A percentile compares a stretch with the other conserved stretches of the same genome.
These are phyloP conservation scores for Phragmatobia fuliginosa DNA, from an alignment of 2,888 invertebrate genomes.

Conservation along the genomic window DNA sequence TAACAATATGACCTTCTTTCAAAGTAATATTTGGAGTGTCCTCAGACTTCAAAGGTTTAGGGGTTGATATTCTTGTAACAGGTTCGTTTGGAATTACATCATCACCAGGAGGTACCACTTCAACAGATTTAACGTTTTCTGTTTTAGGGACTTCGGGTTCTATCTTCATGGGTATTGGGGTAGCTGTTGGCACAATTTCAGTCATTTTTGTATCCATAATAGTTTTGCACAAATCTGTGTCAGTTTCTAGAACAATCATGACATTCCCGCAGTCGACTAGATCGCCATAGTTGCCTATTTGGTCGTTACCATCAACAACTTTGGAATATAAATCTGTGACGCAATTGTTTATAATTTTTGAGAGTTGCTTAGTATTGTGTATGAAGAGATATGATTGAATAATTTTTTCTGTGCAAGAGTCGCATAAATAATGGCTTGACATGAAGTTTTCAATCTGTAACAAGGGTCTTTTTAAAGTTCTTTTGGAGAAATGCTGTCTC, in stretches of 20 bases:
- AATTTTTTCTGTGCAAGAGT: constrained; percentile 60
- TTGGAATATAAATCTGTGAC: constrained; percentile 62
- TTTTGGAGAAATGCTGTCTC: neutral
- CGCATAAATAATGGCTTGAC: constrained; percentile 57
- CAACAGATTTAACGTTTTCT: neutral
- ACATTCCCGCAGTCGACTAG: constrained; percentile 47
- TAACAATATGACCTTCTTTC: constrained; percentile 58
- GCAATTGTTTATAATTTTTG: constrained; percentile 57
- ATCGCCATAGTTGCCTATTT: constrained; percentile 39
- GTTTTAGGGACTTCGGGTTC: constrained; percentile 5
- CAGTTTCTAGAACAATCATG: constrained; percentile 65
- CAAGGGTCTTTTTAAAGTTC: neutral
- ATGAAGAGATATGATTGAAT: constrained; percentile 66
- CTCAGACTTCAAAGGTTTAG: constrained; percentile 14
- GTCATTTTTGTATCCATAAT: constrained; percentile 51
- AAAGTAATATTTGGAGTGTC: constrained; percentile 49
- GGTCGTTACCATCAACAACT: constrained; percentile 55
- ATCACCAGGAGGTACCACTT: no score
- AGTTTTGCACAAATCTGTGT: constrained; percentile 50
- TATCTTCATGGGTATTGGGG: constrained; percentile 35
- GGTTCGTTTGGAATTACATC: constrained; percentile 4
- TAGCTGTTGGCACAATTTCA: constrained; percentile 48
- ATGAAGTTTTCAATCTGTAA: constrained; percentile 60
- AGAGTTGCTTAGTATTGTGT: constrained; percentile 60
- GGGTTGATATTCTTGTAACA: neutral